phyloP scores from a whole-genome alignment of 2,888 invertebrate genomes.

The Apodemia hepburni region DNA sequence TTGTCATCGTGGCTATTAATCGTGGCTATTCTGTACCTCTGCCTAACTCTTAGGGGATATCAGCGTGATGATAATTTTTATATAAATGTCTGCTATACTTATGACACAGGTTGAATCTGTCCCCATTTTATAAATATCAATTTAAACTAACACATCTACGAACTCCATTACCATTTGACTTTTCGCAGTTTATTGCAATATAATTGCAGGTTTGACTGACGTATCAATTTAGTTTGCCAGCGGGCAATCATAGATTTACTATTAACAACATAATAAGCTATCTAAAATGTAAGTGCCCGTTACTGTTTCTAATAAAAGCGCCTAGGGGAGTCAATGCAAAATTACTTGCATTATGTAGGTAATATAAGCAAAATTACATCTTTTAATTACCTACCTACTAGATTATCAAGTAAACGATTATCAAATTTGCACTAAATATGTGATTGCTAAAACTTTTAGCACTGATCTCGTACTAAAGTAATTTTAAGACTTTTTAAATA shows the following conservation, averaged over 20 bases:
- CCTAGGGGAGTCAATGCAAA: constrained; percentile 1
- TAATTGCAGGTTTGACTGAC: constrained; percentile 14
- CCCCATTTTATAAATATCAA: background rate
- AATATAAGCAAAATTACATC: background rate
- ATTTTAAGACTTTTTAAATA: too few relatives aligned
- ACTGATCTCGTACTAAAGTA: too few relatives aligned
- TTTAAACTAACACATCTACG: constrained; percentile 4
- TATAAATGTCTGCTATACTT: too few relatives aligned
- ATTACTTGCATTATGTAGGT: constrained; percentile 1
- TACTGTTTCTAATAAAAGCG: background rate
- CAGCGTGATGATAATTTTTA: too few relatives aligned
- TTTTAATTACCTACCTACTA: background rate
- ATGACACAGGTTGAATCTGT: background rate
- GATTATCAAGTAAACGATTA: background rate
- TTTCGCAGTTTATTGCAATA: background rate
- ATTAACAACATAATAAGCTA: constrained; percentile 13
- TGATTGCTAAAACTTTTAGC: too few relatives aligned
- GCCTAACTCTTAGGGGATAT: too few relatives aligned
- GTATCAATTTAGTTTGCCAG: constrained; percentile 7
- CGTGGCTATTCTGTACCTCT: too few relatives aligned
- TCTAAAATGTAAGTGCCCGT: background rate
- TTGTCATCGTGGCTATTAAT: too few relatives aligned
- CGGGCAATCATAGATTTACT: constrained; percentile 10
- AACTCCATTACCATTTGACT: constrained; percentile 8
- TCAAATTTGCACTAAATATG: background rate